phyloP scores from a whole-genome alignment of 2,888 invertebrate species.

The Acanthococcus lagerstroemiae region DNA sequence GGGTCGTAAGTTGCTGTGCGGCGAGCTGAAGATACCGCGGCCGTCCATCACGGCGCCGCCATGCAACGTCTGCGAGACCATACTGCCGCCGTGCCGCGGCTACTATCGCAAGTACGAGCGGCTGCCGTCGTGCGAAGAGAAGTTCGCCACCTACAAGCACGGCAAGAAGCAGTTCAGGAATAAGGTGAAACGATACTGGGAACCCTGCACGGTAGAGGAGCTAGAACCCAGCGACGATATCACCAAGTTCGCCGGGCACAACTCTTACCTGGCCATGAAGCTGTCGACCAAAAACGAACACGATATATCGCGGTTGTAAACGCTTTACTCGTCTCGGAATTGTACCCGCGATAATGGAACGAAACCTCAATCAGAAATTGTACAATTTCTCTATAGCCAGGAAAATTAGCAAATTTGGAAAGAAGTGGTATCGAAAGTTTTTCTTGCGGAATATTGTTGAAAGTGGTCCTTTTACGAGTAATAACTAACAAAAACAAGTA shows the following conservation, averaged over 20 bases:
- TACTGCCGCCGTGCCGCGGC: slow-evolving; percentile 8
- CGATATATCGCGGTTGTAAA: too few relatives aligned
- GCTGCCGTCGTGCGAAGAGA: slow-evolving; percentile 12
- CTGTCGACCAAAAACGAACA: background rate
- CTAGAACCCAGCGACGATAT: background rate
- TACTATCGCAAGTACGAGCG: slow-evolving; percentile 18
- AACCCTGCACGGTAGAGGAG: slow-evolving; percentile 5
- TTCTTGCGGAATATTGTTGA: too few relatives aligned
- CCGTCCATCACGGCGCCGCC: background rate
- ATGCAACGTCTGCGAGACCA: slow-evolving; percentile 13
- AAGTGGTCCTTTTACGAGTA: too few relatives aligned
- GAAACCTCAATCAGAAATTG: too few relatives aligned
- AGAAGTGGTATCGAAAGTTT: too few relatives aligned
- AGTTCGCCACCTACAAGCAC: background rate
- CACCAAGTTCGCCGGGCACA: background rate
- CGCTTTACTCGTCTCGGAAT: too few relatives aligned
- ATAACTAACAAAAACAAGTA: too few relatives aligned
- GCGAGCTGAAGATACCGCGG: background rate
- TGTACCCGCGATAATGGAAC: too few relatives aligned
- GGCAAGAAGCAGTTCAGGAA: slow-evolving; percentile 7
- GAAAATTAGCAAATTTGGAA: too few relatives aligned
- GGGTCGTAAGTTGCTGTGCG: slow-evolving; percentile 12
- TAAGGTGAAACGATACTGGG: slow-evolving; percentile 19
- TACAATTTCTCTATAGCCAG: too few relatives aligned
- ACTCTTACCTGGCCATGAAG: background rate